Base-by-base conservation (phyloP, 2,888 invertebrate species). In the Drosophila heteroneura region DNA sequence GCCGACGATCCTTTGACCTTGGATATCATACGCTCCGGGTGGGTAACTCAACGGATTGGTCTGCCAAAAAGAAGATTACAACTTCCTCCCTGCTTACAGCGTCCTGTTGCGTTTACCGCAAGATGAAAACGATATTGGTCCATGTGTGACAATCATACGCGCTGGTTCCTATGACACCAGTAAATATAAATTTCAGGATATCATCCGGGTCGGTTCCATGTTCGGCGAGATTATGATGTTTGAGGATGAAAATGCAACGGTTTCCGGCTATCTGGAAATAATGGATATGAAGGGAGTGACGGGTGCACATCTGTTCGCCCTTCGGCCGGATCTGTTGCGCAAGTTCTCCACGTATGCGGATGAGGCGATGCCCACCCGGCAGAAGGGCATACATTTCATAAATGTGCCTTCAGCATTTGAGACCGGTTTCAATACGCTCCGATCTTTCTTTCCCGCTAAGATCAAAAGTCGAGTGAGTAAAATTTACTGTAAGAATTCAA, bases 361-460 rank as follows among this genome's bases (percentile, higher is more conserved):
- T 92, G 95, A 95, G 76, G 95, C 94, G 0, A 94, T 95, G 80
- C 96, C 96, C 0, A 93, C 95, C 32, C 94, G 96, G n/a, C 94
- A 95, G 54, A 95, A 95, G 85, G 95, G 94, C 35, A 94, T 95
- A 67, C 95, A 96, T 85, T 95, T 95, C 30, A 92, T 96, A 35
- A 95, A 96, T 90, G 94, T 95, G 1, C 95, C 96, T 0, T 56
- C 94, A 0, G 94, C 95, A 3, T 95, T 96, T 79, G 95, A 96
- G 81, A 93, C 94, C 0, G 94, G 95, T 0, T 95, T 94, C 80
- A 93, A 94, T 37, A 92, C 96, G 30, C 92, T 96, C 35, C 95
- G 94, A 81, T 90, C 94, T n/a, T 95, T 96, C 83, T 93, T 96
- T 86, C 94, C 94, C 30, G 95, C 95, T 37, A 96, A 96, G 92